These are phyloP conservation scores for Trachelipus rathkii DNA, from an alignment of 1,140 invertebrate species.

Conservation along the genomic window DNA sequence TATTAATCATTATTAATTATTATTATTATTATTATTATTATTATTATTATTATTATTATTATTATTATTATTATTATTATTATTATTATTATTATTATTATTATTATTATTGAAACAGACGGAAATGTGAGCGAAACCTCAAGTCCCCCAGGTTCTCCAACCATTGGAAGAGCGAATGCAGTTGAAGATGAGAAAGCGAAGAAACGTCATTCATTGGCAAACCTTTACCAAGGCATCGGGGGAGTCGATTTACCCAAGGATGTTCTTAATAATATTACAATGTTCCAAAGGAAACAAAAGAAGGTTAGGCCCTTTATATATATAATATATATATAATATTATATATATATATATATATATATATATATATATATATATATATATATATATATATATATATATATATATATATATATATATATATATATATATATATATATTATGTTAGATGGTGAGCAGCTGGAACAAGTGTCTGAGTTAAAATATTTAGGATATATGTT, in stretches of 20 bases:
- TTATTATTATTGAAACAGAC: constrained; percentile 22
- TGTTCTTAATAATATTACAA: constrained; percentile 62
- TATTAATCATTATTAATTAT: too few relatives aligned
- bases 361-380: background rate
- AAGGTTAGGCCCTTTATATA: constrained; percentile 29
- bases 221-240: constrained; percentile 53
- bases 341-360: background rate
- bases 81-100: too few relatives aligned
- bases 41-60: too few relatives aligned
- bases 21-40: too few relatives aligned
- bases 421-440: background rate
- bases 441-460: too few relatives aligned
- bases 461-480: too few relatives aligned
- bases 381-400: constrained; percentile 8
- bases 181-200: constrained; percentile 24
- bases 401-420: constrained; percentile 17
- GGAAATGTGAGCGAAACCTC: constrained; percentile 44
- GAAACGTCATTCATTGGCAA: constrained; percentile 35
- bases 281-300: constrained; percentile 60
- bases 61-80: too few relatives aligned
- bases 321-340: background rate
- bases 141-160: constrained; percentile 39
- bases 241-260: constrained; percentile 60
- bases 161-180: constrained; percentile 24
- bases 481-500: too few relatives aligned